These are phyloP conservation scores for Rotaria magnacalcarata DNA, from an alignment of 2,888 invertebrate species.

Conservation along the genomic window DNA sequence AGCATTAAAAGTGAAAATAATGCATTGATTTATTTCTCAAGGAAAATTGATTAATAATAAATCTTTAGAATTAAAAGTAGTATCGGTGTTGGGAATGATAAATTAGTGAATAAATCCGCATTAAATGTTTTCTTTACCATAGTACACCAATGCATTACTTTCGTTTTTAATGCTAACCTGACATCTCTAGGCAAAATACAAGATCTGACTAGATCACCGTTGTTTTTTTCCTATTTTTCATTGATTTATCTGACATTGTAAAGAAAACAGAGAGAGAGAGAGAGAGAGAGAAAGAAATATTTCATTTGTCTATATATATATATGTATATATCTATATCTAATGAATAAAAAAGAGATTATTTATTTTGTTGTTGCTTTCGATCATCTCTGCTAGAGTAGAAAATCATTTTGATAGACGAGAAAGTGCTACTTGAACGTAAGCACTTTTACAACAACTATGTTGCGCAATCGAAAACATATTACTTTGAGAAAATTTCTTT, in stretches of 20 bases:
- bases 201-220: not conserved
- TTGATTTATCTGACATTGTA: not conserved
- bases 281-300: not conserved
- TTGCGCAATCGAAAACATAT: not conserved
- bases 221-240: not conserved
- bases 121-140: too few species aligned
- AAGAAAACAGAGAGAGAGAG: not conserved
- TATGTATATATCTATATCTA: not conserved
- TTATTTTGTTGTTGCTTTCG: too few species aligned
- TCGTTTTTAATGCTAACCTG: too few species aligned
- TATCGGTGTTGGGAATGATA: too few species aligned
- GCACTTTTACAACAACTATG: slow-evolving; percentile 25
- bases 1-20: too few species aligned
- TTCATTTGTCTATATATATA: not conserved
- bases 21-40: too few species aligned
- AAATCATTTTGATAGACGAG: not conserved
- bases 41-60: too few species aligned
- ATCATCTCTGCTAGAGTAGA: too few species aligned
- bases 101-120: too few species aligned
- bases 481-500: not conserved
- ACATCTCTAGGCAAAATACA: not conserved
- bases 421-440: not conserved
- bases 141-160: too few species aligned
- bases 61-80: too few species aligned
- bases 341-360: not conserved